Evolutionary conservation across 2,113 vertebrate species (phyloP).

Genomic region (Tinamus guttatus): DNA sequence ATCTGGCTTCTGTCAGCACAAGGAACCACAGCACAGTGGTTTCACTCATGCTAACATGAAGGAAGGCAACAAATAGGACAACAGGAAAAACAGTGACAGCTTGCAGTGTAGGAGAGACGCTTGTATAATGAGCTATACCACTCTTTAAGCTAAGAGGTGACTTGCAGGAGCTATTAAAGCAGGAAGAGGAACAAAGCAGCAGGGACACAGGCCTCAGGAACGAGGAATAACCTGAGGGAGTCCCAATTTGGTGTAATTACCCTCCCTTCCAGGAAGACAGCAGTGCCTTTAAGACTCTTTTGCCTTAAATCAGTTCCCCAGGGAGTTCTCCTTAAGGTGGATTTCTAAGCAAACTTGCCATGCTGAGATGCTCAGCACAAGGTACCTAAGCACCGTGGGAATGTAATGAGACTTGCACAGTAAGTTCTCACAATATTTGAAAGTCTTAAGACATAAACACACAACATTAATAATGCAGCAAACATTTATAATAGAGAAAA

Average conservation of each 20-base stretch:
- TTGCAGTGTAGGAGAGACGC: not conserved
- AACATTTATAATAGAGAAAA: not conserved
- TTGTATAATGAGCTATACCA: fast-evolving
- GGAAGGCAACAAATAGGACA: not conserved
- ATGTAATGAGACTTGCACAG: not conserved
- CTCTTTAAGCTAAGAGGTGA: not conserved
- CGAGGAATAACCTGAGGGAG: not conserved
- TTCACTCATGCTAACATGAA: not conserved
- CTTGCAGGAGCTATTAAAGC: not conserved
- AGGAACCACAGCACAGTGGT: not conserved
- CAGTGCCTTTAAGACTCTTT: not conserved
- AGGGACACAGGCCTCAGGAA: not conserved
- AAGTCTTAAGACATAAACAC: not conserved
- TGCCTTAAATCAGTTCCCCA: not conserved
- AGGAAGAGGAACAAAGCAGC: not conserved
- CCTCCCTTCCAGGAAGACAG: not conserved
- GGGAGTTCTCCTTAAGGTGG: not conserved
- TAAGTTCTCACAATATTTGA: not conserved
- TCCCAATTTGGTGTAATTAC: not conserved
- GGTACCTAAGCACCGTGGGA: not conserved
- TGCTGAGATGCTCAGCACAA: not conserved
- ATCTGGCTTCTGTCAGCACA: not conserved
- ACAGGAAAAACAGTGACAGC: not conserved
- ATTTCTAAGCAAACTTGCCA: not conserved
- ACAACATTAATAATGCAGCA: not conserved